Conservation (phyloP, 2,113 vertebrate genomes). For the Sialia sialis region DNA sequence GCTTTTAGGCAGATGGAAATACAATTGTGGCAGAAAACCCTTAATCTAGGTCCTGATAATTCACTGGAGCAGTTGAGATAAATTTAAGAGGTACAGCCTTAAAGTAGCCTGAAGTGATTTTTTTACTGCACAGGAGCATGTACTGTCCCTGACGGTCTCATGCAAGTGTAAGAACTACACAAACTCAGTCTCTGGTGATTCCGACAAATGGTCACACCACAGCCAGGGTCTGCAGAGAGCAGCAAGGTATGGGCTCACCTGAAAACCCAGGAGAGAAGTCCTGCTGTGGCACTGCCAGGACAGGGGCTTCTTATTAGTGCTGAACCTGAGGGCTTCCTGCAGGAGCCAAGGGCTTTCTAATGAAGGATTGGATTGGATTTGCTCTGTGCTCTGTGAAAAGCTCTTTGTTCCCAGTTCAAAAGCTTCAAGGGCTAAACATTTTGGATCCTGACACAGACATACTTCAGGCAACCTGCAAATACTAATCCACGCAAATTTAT, state of each 20-base stretch:
- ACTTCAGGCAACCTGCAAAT: constrained; percentile 71
- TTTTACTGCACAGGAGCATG: not conserved
- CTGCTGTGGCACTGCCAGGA: constrained; percentile 30
- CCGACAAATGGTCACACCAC: not conserved
- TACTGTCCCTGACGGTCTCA: not conserved
- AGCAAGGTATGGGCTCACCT: constrained; percentile 44
- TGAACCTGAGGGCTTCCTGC: constrained; percentile 73
- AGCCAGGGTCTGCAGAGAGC: constrained; percentile 33
- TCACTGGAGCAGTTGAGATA: not conserved
- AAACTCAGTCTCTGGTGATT: not conserved
- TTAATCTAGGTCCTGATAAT: not conserved
- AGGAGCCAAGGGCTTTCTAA: constrained; percentile 74
- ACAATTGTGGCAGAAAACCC: not conserved
- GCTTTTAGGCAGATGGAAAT: no score
- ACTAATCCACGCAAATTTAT: constrained; percentile 69
- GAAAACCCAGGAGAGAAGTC: constrained; percentile 63
- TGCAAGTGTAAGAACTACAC: not conserved
- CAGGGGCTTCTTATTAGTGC: constrained; percentile 57
- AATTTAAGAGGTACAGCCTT: not conserved
- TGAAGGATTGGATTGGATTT: constrained; percentile 75
- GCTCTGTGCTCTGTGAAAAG: constrained; percentile 65
- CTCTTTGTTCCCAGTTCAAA: constrained; percentile 74
- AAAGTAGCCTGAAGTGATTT: not conserved
- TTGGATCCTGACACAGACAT: constrained; percentile 61
- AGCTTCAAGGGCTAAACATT: constrained; percentile 67